Percentiles rank a stretch among this genome's conserved stretches.
Evolutionary conservation across 2,113 vertebrate genomes (phyloP).

Genomic region (Sialia sialis): DNA sequence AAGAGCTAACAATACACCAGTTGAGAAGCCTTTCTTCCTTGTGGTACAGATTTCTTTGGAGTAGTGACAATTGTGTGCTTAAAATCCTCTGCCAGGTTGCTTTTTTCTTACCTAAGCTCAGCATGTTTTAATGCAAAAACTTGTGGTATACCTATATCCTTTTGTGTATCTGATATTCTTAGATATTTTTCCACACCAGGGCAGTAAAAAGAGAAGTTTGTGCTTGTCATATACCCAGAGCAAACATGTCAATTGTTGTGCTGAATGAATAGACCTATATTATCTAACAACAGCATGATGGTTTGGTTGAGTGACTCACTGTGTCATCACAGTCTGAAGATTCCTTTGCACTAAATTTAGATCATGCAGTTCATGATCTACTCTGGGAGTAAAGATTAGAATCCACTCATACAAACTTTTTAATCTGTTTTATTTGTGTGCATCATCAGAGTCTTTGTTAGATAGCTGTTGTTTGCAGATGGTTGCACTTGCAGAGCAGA

Average conservation of each 20-base stretch:
- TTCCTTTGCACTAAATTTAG: constrained; percentile 42
- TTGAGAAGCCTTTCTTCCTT: accelerated
- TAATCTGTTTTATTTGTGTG: constrained; percentile 40
- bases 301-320: constrained; percentile 19
- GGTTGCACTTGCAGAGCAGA: constrained; percentile 27
- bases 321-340: background rate
- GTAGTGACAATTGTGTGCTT: background rate
- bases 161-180: background rate
- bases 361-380: background rate
- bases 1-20: background rate
- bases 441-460: constrained; percentile 51
- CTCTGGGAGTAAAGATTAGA: constrained; percentile 22
- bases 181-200: background rate
- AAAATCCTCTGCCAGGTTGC: background rate
- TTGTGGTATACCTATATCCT: background rate
- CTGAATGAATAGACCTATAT: background rate
- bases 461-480: constrained; percentile 48
- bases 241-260: background rate
- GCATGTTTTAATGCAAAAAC: background rate
- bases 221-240: background rate
- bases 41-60: background rate
- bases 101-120: background rate
- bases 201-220: background rate
- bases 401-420: constrained; percentile 33
- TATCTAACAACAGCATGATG: background rate